phyloP scores from a whole-genome alignment of 2,113 vertebrate genomes.

The Fulmarus glacialis region DNA sequence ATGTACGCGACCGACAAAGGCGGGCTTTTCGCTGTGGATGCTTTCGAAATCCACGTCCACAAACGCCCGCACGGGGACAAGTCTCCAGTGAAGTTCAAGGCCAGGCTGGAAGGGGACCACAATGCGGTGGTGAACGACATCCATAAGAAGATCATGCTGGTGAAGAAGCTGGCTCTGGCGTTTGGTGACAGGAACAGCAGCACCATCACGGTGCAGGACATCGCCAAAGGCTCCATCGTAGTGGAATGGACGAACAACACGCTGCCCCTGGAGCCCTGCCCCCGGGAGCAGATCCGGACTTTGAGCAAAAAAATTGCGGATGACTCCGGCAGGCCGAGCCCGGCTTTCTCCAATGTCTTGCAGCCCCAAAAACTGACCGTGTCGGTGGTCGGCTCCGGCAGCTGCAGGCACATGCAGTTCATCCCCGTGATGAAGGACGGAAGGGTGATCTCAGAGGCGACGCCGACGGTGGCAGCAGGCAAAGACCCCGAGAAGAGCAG shows the following conservation, averaged over 20 bases:
- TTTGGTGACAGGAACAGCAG: conserved; percentile 93
- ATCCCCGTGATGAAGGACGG: conserved; percentile 76
- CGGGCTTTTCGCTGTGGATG: conserved; percentile 87
- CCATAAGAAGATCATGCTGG: conserved; percentile 89
- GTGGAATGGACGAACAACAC: conserved; percentile 97
- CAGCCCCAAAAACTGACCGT: conserved; percentile 88
- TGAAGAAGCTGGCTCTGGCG: conserved; percentile 90
- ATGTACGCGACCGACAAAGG: conserved; percentile 94
- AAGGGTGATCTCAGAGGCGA: conserved; percentile 51
- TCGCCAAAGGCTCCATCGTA: conserved; percentile 87
- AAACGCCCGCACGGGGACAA: conserved; percentile 82
- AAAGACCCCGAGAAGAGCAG: conserved; percentile 85
- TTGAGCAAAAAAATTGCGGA: conserved; percentile 87
- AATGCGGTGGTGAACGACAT: conserved; percentile 80
- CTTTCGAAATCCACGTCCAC: conserved; percentile 92
- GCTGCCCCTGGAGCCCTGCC: conserved; percentile 86
- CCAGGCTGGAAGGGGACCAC: conserved; percentile 87
- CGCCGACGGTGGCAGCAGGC: conserved; percentile 71
- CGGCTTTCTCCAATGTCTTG: conserved; percentile 81
- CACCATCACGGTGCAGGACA: conserved; percentile 87
- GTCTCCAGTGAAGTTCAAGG: conserved; percentile 87
- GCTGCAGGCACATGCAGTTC: conserved; percentile 86
- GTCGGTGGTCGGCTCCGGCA: conserved; percentile 82
- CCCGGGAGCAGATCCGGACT: conserved; percentile 85
- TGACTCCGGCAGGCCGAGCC: conserved; percentile 80